phyloP scores from a whole-genome alignment of 2,113 vertebrate species.

The Nycticebus coucang region DNA sequence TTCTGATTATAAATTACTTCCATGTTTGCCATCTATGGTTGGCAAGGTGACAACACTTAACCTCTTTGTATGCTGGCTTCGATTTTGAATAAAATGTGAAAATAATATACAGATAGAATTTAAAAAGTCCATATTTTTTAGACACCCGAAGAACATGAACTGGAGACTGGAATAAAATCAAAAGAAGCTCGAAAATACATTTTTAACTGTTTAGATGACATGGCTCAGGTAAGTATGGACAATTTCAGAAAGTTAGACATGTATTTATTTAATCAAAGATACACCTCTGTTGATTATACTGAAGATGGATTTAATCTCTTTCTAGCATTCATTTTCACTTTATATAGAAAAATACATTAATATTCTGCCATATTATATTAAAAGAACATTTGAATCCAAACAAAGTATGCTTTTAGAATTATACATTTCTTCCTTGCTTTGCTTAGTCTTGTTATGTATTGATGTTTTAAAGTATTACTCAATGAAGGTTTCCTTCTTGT shows the following conservation, averaged over 20 bases:
- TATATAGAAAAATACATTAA: constrained; percentile 13
- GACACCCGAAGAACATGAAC: constrained; percentile 97
- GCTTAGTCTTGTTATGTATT: background rate
- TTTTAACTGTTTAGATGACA: constrained; percentile 99
- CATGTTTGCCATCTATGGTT: constrained; percentile 2
- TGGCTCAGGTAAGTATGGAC: constrained; percentile 93
- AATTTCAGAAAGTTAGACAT: background rate
- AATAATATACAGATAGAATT: constrained; percentile 42
- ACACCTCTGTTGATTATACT: background rate
- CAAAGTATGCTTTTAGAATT: background rate
- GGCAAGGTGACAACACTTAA: background rate
- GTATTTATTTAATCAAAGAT: background rate
- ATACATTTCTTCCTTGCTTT: background rate
- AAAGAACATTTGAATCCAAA: constrained; percentile 47
- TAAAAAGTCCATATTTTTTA: constrained; percentile 75
- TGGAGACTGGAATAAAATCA: constrained; percentile 98
- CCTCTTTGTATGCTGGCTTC: constrained; percentile 61
- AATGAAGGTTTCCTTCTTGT: constrained; percentile 26
- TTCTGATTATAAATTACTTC: constrained; percentile 48
- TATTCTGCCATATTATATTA: constrained; percentile 21
- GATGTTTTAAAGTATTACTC: constrained; percentile 57
- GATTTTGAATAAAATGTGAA: constrained; percentile 26
- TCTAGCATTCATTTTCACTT: background rate
- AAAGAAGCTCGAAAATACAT: constrained; percentile 99
- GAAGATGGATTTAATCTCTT: background rate